Conservation (phyloP, 2,797 vertebrate genomes). For the Eulemur rubriventer region DNA sequence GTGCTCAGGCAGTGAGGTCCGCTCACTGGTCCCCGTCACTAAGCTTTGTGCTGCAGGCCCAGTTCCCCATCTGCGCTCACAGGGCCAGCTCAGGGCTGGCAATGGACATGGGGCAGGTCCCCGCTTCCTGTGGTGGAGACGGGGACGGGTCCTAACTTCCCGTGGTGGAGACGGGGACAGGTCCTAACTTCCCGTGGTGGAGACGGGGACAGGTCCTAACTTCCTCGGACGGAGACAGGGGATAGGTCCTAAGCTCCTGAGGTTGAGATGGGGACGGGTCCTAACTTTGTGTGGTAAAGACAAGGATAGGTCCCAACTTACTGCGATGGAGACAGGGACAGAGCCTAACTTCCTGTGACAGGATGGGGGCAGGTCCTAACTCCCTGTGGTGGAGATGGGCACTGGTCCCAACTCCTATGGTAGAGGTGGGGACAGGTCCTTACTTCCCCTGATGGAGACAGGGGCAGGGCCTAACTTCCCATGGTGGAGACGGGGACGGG, state of each 20-base stretch:
- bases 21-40: not conserved
- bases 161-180: not conserved
- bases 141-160: not conserved
- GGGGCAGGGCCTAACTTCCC: not conserved
- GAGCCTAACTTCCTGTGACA: too few relatives aligned
- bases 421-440: accelerated
- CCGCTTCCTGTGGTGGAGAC: not conserved
- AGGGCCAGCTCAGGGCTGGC: not conserved
- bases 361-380: not conserved
- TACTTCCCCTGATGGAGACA: not conserved
- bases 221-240: accelerated
- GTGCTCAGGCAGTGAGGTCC: not conserved
- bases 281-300: too few relatives aligned
- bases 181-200: not conserved
- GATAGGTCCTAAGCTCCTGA: not conserved
- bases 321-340: not conserved
- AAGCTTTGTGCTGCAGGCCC: not conserved
- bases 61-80: not conserved
- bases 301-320: not conserved
- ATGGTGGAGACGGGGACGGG: accelerated
- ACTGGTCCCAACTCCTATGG: too few relatives aligned
- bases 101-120: not conserved
- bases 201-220: not conserved
- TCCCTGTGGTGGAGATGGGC: not conserved
- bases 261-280: not conserved